These are phyloP conservation scores for Taeniopygia guttata DNA, from an alignment of 2,797 vertebrate species.

Conservation along the genomic window DNA sequence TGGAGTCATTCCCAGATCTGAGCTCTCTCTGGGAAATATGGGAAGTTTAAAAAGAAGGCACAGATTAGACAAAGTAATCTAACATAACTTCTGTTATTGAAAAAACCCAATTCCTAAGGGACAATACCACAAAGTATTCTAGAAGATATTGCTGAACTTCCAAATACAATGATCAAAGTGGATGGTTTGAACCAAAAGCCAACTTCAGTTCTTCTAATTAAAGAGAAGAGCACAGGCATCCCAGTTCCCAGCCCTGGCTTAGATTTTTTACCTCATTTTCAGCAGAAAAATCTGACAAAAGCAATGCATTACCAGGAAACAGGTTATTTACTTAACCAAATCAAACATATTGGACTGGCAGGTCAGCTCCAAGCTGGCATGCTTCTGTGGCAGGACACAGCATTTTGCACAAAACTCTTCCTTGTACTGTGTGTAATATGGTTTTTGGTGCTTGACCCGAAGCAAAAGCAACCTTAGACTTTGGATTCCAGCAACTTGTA, in stretches of 20 bases:
- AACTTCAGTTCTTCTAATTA: background rate
- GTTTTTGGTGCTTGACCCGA: background rate
- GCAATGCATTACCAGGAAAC: background rate
- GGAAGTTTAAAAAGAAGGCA: background rate
- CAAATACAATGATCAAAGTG: fast-evolving
- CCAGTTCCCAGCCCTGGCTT: background rate
- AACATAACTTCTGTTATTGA: background rate
- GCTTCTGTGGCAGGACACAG: background rate
- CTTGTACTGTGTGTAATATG: background rate
- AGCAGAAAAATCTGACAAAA: background rate
- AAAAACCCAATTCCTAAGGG: background rate
- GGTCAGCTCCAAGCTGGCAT: background rate
- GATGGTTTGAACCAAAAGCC: background rate
- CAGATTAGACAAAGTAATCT: background rate
- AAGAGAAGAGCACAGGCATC: background rate
- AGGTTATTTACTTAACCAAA: background rate
- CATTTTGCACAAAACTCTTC: background rate
- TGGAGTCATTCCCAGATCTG: background rate
- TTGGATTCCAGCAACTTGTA: background rate
- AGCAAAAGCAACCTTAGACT: background rate
- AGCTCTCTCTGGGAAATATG: background rate
- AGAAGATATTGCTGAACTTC: background rate
- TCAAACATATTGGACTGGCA: background rate
- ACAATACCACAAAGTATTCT: background rate
- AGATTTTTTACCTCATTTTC: background rate